Conservation (phyloP, 2,797 vertebrate species). For the Otolemur crassicaudatus region DNA sequence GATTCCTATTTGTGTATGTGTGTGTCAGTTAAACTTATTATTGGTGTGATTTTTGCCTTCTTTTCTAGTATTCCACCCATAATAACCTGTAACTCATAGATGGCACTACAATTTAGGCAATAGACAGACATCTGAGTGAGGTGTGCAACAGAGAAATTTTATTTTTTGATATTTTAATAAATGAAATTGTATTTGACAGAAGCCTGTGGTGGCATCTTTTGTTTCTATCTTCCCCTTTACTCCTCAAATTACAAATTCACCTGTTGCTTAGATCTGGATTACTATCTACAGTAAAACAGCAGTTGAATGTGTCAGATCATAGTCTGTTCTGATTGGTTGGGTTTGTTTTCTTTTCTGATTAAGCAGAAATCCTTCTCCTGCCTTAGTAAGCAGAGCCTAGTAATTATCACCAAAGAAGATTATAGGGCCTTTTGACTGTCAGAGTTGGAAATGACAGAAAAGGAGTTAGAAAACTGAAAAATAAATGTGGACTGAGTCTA, state of each 20-base stretch:
- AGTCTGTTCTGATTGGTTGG: not conserved
- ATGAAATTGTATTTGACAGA: constrained; percentile 39
- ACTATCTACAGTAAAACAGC: constrained; percentile 20
- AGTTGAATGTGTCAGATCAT: not conserved
- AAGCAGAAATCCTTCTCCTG: constrained; percentile 33
- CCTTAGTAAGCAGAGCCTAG: constrained; percentile 8
- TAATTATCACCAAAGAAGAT: not conserved
- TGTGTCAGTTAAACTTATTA: not conserved
- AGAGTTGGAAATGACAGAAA: not conserved
- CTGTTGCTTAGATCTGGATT: constrained; percentile 40
- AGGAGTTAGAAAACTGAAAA: constrained; percentile 25
- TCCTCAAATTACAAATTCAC: constrained; percentile 4
- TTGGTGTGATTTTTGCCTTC: constrained; percentile 28
- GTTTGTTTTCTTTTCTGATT: not conserved
- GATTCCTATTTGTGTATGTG: not conserved
- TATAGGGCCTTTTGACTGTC: not conserved
- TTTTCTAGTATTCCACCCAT: not conserved
- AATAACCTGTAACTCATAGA: not conserved
- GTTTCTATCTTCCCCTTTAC: not conserved
- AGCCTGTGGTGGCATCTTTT: not conserved
- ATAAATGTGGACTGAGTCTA: not conserved
- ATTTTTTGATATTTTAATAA: not conserved
- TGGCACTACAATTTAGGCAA: not conserved
- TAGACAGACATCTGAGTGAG: not conserved
- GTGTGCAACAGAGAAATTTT: constrained; percentile 42